phyloP scores from a whole-genome alignment of 2,888 invertebrate species.

The Pristionchus maxplancki region DNA sequence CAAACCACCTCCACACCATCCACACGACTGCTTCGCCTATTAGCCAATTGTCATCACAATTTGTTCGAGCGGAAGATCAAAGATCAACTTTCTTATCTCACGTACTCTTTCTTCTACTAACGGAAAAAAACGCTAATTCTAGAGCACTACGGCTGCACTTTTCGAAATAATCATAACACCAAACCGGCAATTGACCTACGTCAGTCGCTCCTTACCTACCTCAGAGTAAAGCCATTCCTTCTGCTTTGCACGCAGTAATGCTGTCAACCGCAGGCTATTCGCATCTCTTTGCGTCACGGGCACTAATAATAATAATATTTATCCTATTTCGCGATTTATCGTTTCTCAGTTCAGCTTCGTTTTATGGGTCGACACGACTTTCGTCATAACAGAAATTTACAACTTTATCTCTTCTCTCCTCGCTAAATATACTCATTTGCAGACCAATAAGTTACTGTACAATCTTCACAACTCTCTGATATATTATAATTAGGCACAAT shows the following conservation, averaged over 20 bases:
- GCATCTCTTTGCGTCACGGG: neutral
- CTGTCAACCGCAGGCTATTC: neutral
- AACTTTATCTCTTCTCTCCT: neutral
- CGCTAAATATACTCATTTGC: slow-evolving; percentile 35
- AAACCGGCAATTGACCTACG: too few relatives aligned
- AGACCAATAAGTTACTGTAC: slow-evolving; percentile 47
- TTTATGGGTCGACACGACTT: neutral
- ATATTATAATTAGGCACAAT: neutral
- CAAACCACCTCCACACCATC: neutral
- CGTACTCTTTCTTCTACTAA: neutral
- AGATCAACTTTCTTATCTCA: neutral
- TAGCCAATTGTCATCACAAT: neutral
- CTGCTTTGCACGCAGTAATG: neutral
- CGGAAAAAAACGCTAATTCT: neutral
- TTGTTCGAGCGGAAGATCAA: neutral
- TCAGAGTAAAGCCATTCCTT: neutral
- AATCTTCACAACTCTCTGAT: slow-evolving; percentile 9
- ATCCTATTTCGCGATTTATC: slow-evolving; percentile 26
- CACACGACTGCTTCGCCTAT: neutral
- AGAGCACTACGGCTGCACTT: too few relatives aligned
- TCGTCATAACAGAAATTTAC: slow-evolving; percentile 21
- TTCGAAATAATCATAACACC: too few relatives aligned
- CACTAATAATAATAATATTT: neutral
- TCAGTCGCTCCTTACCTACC: neutral
- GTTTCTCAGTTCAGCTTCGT: neutral